Conservation (phyloP, 2,113 vertebrate genomes). For the Rissa tridactyla region DNA sequence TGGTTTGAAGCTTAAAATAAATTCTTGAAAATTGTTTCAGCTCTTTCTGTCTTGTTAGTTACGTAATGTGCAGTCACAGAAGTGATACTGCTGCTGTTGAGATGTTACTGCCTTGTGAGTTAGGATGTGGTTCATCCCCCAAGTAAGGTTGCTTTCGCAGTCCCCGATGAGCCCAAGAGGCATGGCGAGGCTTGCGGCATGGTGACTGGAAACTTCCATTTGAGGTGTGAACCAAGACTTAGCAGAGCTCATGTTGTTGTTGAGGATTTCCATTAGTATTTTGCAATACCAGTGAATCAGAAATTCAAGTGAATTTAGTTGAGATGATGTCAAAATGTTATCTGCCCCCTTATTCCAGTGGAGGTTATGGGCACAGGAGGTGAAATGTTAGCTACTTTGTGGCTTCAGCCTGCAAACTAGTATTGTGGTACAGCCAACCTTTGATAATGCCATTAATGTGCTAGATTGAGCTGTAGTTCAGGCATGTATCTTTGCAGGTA, state of each 20-base stretch:
- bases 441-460: background rate
- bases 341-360: background rate
- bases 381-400: background rate
- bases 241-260: background rate
- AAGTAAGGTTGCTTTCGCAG: background rate
- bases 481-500: background rate
- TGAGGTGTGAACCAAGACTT: background rate
- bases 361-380: background rate
- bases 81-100: background rate
- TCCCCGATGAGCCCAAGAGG: fast-evolving
- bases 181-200: background rate
- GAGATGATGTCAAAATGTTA: background rate
- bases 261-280: background rate
- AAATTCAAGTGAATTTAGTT: background rate
- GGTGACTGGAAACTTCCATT: background rate
- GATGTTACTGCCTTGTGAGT: background rate
- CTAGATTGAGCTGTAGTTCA: background rate
- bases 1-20: background rate
- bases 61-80: background rate
- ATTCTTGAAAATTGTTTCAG: background rate
- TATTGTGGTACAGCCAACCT: background rate
- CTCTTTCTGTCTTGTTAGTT: background rate
- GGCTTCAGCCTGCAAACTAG: background rate
- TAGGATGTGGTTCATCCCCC: background rate
- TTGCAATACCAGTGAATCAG: background rate